Conservation (phyloP, 2,888 invertebrate species). For the Drosophila lutescens region DNA sequence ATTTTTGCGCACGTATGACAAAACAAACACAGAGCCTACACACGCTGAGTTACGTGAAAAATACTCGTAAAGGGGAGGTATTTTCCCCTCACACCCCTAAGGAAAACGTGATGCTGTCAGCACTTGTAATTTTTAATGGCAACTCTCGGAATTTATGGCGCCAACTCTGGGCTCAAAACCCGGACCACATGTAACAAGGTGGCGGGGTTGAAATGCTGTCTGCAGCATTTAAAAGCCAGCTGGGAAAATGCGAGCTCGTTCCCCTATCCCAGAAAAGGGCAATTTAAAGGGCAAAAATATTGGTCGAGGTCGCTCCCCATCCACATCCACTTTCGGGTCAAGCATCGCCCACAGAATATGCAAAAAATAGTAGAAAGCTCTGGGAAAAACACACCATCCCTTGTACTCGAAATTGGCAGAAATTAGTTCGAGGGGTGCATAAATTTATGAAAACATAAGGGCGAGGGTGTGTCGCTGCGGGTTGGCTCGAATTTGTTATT, state of each 20-base stretch:
- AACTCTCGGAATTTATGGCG: constrained; percentile 62
- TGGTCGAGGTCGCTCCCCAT: constrained; percentile 22
- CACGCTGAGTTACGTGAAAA: constrained; percentile 31
- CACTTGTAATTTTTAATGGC: constrained; percentile 70
- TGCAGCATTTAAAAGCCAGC: constrained; percentile 48
- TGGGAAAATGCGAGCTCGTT: constrained; percentile 13
- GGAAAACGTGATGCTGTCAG: constrained; percentile 64
- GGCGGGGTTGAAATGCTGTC: constrained; percentile 16
- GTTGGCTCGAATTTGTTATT: constrained; percentile 37
- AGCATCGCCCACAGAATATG: constrained; percentile 34
- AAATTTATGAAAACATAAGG: constrained; percentile 66
- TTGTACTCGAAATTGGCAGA: constrained; percentile 43
- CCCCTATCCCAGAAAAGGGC: constrained; percentile 7
- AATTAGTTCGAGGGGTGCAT: constrained; percentile 72
- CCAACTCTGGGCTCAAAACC: constrained; percentile 44
- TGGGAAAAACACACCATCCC: constrained; percentile 21
- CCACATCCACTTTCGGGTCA: constrained; percentile 22
- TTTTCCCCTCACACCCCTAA: constrained; percentile 14
- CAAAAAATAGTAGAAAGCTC: constrained; percentile 21
- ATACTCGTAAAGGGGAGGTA: constrained; percentile 35
- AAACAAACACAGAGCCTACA: constrained; percentile 55
- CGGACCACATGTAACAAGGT: constrained; percentile 17
- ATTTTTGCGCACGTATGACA: constrained; percentile 64
- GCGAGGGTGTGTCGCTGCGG: constrained; percentile 24
- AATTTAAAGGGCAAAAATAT: constrained; percentile 45